phyloP scores from a whole-genome alignment of 2,797 vertebrate species.

The Centropyge bicolor region DNA sequence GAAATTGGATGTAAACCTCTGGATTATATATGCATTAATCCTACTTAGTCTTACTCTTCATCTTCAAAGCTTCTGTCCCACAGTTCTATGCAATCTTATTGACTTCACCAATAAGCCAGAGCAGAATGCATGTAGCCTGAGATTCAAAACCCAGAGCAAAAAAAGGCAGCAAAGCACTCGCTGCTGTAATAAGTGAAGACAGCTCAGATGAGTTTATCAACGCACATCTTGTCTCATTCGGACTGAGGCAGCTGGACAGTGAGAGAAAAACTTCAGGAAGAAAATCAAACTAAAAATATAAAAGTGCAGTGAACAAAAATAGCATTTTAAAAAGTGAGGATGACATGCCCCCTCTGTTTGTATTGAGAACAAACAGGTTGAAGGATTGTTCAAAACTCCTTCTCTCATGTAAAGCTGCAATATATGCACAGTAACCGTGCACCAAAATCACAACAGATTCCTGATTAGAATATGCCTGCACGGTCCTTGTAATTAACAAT shows the following conservation, averaged over 20 bases:
- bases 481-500: conserved; percentile 40
- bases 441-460: conserved; percentile 17
- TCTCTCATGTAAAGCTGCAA: not conserved
- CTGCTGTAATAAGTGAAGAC: not conserved
- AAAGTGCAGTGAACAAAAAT: not conserved
- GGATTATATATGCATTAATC: not conserved
- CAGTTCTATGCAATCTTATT: too few relatives aligned
- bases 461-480: conserved; percentile 35
- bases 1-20: not conserved
- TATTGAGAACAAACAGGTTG: not conserved
- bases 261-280: not conserved
- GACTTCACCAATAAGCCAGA: not conserved
- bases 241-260: not conserved
- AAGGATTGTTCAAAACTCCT: not conserved
- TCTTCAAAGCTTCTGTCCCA: too few relatives aligned
- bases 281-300: not conserved
- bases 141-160: not conserved
- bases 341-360: not conserved
- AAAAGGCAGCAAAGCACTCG: not conserved
- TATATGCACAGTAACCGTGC: conserved; percentile 16
- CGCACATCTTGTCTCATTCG: not conserved
- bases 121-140: not conserved
- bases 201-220: not conserved
- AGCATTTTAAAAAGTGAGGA: not conserved
- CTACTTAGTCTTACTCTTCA: not conserved